Evolutionary conservation across 2,797 vertebrate species (phyloP).

Genomic region (Sebastes vulpes): DNA sequence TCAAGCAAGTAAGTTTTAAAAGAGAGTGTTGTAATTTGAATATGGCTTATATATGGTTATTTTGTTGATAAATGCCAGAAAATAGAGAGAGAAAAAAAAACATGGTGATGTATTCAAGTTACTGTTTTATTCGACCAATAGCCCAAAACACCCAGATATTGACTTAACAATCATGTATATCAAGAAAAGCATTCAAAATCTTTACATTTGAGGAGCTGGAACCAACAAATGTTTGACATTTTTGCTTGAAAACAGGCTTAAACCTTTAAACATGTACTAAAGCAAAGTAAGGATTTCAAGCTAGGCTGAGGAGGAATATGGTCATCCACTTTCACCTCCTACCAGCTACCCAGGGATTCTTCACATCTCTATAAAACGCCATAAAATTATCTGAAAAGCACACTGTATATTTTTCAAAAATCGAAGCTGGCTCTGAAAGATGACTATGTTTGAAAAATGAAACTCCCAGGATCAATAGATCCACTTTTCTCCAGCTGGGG

Average conservation of each 20-base stretch:
- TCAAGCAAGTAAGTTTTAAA: neutral
- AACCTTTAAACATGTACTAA: neutral
- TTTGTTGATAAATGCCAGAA: neutral
- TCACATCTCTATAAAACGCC: conserved; percentile 33
- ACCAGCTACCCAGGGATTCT: conserved; percentile 1
- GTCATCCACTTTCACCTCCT: conserved; percentile 1
- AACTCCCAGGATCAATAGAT: conserved; percentile 76
- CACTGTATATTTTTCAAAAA: conserved; percentile 68
- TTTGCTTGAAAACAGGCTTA: neutral
- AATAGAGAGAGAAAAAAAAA: too few species aligned
- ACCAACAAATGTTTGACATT: neutral
- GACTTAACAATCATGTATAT: neutral
- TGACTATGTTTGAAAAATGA: conserved; percentile 73
- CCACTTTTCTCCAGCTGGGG: conserved; percentile 71
- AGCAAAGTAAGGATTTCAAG: neutral
- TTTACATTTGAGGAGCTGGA: neutral
- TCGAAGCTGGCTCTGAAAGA: conserved; percentile 64
- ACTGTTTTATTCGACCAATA: neutral
- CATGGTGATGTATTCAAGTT: too few species aligned
- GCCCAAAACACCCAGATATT: neutral
- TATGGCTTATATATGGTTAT: neutral
- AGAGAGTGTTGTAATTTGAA: neutral
- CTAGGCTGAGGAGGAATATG: neutral
- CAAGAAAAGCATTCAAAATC: neutral
- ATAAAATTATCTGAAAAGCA: conserved; percentile 57